These are phyloP conservation scores for Sitophilus oryzae DNA, from an alignment of 1,140 invertebrate species.

Conservation along the genomic window DNA sequence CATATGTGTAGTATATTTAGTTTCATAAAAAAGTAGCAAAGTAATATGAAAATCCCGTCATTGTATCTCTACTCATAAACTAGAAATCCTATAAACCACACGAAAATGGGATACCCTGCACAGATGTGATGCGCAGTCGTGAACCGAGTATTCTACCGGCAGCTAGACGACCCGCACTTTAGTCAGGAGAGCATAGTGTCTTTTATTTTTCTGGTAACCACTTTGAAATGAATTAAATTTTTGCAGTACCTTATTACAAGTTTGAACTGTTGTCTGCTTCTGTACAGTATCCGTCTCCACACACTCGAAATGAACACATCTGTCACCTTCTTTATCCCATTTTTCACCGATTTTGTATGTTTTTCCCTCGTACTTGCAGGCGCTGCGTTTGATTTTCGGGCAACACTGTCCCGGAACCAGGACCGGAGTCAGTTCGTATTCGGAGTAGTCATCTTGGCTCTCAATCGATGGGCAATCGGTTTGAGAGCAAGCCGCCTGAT, in stretches of 20 bases:
- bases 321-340: conserved; percentile 51
- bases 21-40: too few species aligned
- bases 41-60: too few species aligned
- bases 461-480: conserved; percentile 39
- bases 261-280: conserved; percentile 43
- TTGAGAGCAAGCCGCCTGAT: conserved; percentile 35
- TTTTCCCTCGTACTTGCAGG: conserved; percentile 53
- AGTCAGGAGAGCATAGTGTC: too few species aligned
- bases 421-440: conserved; percentile 52
- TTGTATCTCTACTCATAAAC: too few species aligned
- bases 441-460: conserved; percentile 41
- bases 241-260: conserved; percentile 27
- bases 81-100: too few species aligned
- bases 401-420: conserved; percentile 56
- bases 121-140: too few species aligned
- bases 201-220: too few species aligned
- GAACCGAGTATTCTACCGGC: too few species aligned
- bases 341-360: conserved; percentile 48
- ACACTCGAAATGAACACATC: conserved; percentile 52
- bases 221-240: too few species aligned
- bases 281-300: conserved; percentile 43
- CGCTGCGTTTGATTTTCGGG: conserved; percentile 50
- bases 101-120: too few species aligned
- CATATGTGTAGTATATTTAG: too few species aligned
- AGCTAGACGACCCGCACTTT: too few species aligned